Base-by-base conservation (phyloP, 1,140 invertebrate genomes). In the Drosophila ercepeae region DNA sequence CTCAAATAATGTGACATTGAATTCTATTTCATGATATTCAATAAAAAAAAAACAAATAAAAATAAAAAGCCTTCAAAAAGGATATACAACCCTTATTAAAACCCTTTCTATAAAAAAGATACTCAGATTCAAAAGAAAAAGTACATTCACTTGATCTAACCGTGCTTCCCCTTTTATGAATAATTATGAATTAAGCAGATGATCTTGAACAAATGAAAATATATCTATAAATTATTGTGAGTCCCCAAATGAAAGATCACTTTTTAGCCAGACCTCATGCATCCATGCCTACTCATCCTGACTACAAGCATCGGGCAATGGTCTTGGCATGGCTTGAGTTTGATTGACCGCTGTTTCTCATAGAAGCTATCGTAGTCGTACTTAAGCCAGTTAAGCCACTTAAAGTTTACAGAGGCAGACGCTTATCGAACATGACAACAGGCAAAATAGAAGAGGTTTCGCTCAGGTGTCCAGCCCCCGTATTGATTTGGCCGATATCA, bases 351-450 rank as follows among this genome's bases (percentile, higher is more conserved):
- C 71, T 70, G 65, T 18, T 46, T 50, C 44, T 72, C 36, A 41
- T 14, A 67, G 16, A 42, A 53, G 42, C 45, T 78, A 75, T 75
- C 64, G n/a, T 75, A 75, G 58, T 73, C 81, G 65, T 25, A 45
- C 32, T 73, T 84, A 65, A 79, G 81, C 54, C 42, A 34, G 27
- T 39, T 25, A n/a, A n/a, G n/a, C n/a, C 41, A 52, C 76, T 86
- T 59, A 52, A 73, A 27, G 76, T 48, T 86, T 73, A 73, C 67
- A 76, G 58, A 57, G 58, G 44, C 16, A 29, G 16, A 7, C 42
- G 76, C 81, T 84, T 84, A 86, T 86, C 81, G 78, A 57, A 54
- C 67, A n/a, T 51, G 59, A 45, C 59, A 63, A 68, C 41, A 27
- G 50, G 14, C 34, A 14, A 7, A 25, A 6, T 32, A 19, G 63